These are phyloP conservation scores for Periophthalmodon schlosseri DNA, from an alignment of 2,113 vertebrate species.

Conservation along the genomic window DNA sequence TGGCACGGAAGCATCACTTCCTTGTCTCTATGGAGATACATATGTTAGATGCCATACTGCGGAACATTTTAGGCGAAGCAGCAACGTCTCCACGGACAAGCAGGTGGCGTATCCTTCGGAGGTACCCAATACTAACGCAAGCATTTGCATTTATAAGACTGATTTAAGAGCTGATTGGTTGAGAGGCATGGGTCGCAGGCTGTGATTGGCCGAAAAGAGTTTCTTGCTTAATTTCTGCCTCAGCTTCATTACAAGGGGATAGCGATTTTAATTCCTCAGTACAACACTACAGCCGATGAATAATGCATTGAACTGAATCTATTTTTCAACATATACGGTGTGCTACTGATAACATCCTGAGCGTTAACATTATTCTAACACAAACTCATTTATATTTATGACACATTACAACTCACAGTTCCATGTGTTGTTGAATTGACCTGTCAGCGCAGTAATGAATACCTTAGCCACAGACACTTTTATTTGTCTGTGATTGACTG, in stretches of 20 bases:
- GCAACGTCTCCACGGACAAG: too few relatives aligned
- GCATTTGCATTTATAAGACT: too few relatives aligned
- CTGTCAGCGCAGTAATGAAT: slow-evolving; percentile 2
- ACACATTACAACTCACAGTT: background rate
- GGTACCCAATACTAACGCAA: too few relatives aligned
- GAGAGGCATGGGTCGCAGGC: too few relatives aligned
- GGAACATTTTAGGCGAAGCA: too few relatives aligned
- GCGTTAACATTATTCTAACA: background rate
- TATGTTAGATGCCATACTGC: too few relatives aligned
- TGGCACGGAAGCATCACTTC: too few relatives aligned
- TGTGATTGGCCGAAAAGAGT: background rate
- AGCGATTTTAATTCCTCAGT: background rate
- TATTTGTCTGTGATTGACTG: slow-evolving; percentile 13
- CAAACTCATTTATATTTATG: background rate
- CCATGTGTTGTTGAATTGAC: background rate
- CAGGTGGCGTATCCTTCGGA: too few relatives aligned
- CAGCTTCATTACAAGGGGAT: background rate
- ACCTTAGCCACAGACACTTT: background rate
- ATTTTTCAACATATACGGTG: background rate
- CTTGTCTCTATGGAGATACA: too few relatives aligned
- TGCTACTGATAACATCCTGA: background rate
- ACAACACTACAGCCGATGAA: background rate
- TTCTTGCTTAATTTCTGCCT: too few relatives aligned
- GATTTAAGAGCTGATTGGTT: too few relatives aligned
- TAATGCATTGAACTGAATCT: background rate